Percentiles rank a stretch among this genome's conserved stretches.
phyloP scores from a whole-genome alignment of 2,888 invertebrate species.

The Doris montereyensis region DNA sequence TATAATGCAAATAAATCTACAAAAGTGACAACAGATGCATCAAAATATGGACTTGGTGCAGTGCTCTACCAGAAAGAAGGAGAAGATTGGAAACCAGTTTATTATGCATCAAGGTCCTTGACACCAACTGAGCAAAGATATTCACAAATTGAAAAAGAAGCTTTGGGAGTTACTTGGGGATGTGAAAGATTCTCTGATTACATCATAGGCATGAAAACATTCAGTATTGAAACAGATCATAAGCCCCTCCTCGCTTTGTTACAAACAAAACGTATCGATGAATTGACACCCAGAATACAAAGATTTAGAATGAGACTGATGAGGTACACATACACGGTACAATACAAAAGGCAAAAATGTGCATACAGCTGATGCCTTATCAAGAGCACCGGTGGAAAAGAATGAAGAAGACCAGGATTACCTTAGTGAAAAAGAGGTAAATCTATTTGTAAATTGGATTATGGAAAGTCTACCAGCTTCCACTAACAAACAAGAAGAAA shows the following conservation, averaged over 20 bases:
- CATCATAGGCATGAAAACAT: background rate
- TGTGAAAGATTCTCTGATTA: constrained; percentile 1
- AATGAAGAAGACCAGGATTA: background rate
- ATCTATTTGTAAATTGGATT: background rate
- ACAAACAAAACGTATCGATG: constrained; percentile 23
- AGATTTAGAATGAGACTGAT: constrained; percentile 26
- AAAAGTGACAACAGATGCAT: constrained; percentile 7
- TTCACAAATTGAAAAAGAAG: no score
- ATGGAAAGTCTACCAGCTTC: constrained; percentile 15
- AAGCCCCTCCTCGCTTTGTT: constrained; percentile 22
- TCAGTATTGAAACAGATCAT: background rate
- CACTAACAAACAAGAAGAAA: background rate
- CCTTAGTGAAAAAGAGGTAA: background rate
- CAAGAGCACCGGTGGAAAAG: background rate
- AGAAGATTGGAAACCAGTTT: no score
- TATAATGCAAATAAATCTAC: background rate
- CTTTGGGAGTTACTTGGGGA: constrained; percentile 7
- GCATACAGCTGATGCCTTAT: constrained; percentile 5
- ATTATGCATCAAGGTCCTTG: no score
- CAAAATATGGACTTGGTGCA: background rate
- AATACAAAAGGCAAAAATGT: background rate
- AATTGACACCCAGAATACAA: constrained; percentile 37
- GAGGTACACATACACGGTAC: background rate
- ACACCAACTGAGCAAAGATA: no score
- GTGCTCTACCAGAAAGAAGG: constrained; percentile 4